Evolutionary conservation across 2,888 invertebrate genomes (phyloP).

Genomic region (Heliconius charithonia): DNA sequence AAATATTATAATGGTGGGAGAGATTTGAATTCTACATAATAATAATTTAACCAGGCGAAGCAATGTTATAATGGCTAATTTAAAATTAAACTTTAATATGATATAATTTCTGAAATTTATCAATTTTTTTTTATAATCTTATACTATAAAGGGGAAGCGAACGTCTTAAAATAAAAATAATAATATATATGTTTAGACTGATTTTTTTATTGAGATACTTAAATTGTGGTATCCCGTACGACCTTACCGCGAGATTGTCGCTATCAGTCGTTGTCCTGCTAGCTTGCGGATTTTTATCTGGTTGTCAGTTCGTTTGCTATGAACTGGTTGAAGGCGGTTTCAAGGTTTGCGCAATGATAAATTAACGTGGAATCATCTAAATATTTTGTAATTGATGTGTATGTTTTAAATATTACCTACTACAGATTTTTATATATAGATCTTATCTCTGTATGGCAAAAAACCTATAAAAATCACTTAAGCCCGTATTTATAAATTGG

Average conservation of each 20-base stretch:
- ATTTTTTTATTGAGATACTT: background rate
- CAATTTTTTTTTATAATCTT: no score
- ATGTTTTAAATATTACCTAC: background rate
- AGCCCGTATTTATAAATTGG: no score
- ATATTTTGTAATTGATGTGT: background rate
- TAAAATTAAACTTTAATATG: no score
- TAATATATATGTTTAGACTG: no score
- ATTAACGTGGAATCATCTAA: background rate
- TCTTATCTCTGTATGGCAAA: background rate
- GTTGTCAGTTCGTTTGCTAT: background rate
- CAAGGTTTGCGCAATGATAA: slow-evolving; percentile 20
- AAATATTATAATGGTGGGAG: no score
- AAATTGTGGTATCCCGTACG: slow-evolving; percentile 4
- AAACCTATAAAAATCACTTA: background rate
- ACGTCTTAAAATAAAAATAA: no score
- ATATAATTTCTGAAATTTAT: no score
- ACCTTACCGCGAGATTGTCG: background rate
- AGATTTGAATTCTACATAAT: no score
- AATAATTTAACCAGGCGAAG: no score
- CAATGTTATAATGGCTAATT: no score
- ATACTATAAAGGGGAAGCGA: no score
- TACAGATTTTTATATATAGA: background rate
- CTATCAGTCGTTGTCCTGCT: background rate
- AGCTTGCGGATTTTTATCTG: slow-evolving; percentile 7
- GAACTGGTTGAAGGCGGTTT: slow-evolving; percentile 2